These are phyloP conservation scores for Sesamia nonagrioides DNA, from an alignment of 1,140 invertebrate genomes.

Conservation along the genomic window DNA sequence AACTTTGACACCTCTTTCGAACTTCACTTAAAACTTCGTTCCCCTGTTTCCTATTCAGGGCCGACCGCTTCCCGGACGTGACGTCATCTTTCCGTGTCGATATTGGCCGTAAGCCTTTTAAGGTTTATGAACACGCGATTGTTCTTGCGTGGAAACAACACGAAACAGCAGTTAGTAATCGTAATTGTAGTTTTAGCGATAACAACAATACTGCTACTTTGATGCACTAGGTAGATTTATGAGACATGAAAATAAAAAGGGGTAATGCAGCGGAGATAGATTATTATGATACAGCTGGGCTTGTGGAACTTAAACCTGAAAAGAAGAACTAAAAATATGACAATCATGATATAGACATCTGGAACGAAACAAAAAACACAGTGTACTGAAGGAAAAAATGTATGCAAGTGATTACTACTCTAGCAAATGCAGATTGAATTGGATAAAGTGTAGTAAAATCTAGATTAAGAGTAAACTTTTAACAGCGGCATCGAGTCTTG, in stretches of 20 bases:
- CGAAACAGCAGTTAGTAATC: constrained; percentile 6
- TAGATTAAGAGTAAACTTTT: constrained; percentile 23
- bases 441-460: constrained; percentile 21
- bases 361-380: neutral
- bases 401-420: constrained; percentile 30
- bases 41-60: constrained; percentile 54
- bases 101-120: constrained; percentile 38
- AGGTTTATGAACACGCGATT: constrained; percentile 32
- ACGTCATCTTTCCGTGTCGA: constrained; percentile 56
- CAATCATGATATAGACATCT: neutral
- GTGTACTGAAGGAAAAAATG: constrained; percentile 27
- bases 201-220: constrained; percentile 14
- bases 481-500: constrained; percentile 31
- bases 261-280: neutral
- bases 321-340: neutral
- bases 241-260: neutral
- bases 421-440: constrained; percentile 38
- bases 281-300: neutral
- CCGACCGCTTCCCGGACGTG: constrained; percentile 56
- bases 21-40: constrained; percentile 40
- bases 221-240: constrained; percentile 7
- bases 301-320: neutral
- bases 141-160: constrained; percentile 27
- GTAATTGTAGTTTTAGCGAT: constrained; percentile 15
- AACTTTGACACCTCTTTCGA: constrained; percentile 43